Percentiles rank a stretch among this genome's conserved stretches.
Evolutionary conservation across 1,140 invertebrate genomes (phyloP).

Genomic region (Bombus waltoni): DNA sequence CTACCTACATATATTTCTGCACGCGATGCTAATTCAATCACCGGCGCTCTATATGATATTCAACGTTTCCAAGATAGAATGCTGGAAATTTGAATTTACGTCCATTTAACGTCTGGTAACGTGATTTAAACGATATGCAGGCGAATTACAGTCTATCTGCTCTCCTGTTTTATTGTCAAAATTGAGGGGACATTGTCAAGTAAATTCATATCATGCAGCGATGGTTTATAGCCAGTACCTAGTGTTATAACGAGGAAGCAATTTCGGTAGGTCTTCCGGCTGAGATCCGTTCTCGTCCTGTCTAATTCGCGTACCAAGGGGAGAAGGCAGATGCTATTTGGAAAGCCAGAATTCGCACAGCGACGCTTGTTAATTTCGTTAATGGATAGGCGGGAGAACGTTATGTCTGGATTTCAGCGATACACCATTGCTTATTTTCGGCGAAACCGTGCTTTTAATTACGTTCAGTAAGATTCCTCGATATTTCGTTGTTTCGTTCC

Average conservation of each 20-base stretch:
- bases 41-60: neutral
- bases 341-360: constrained; percentile 33
- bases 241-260: constrained; percentile 26
- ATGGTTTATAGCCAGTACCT: neutral
- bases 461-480: constrained; percentile 16
- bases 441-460: constrained; percentile 29
- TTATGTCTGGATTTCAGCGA: constrained; percentile 38
- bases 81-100: neutral
- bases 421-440: constrained; percentile 13
- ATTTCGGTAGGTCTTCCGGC: constrained; percentile 23
- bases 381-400: constrained; percentile 12
- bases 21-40: neutral
- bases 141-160: neutral
- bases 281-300: constrained; percentile 4
- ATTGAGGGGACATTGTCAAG: neutral
- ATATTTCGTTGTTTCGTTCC: neutral
- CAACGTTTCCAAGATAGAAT: neutral
- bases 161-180: neutral
- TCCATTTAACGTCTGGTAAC: neutral
- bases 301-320: neutral
- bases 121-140: neutral
- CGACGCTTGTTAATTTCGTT: constrained; percentile 54
- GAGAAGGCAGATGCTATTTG: constrained; percentile 4
- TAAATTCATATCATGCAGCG: neutral
- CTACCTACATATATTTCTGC: too few relatives aligned